A percentile compares a stretch with the other conserved stretches of the same genome.
phyloP scores from a whole-genome alignment of 1,140 invertebrate species.

The Dolichoris vasculosae region DNA sequence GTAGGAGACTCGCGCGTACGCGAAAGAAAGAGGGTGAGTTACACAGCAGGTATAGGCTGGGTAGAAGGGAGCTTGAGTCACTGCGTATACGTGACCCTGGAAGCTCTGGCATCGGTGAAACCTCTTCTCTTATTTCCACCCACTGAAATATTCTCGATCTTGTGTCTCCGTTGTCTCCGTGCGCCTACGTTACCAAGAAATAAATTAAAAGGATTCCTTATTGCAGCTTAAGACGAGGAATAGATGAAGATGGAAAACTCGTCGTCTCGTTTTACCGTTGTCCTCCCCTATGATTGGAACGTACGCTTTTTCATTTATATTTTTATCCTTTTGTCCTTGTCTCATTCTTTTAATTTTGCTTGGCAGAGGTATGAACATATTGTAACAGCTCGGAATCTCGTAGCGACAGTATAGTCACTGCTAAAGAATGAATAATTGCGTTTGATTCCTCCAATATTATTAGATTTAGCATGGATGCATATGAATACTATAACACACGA shows the following conservation, averaged over 20 bases:
- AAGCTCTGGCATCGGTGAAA: slow-evolving; percentile 54
- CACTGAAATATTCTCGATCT: not conserved
- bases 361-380: not conserved
- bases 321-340: slow-evolving; percentile 21
- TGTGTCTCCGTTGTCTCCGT: slow-evolving; percentile 40
- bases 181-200: slow-evolving; percentile 50
- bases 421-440: slow-evolving; percentile 26
- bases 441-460: slow-evolving; percentile 16
- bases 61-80: slow-evolving; percentile 63
- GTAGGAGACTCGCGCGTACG: slow-evolving; percentile 49
- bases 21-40: not conserved
- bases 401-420: not conserved
- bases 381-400: slow-evolving; percentile 29
- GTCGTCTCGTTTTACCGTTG: slow-evolving; percentile 5
- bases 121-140: slow-evolving; percentile 43
- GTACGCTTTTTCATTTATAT: slow-evolving; percentile 29
- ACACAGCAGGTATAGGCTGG: slow-evolving; percentile 4
- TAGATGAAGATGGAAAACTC: slow-evolving; percentile 45
- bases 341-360: slow-evolving; percentile 29
- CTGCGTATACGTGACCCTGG: slow-evolving; percentile 71
- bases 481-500: not conserved
- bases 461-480: not conserved
- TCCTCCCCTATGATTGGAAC: not conserved
- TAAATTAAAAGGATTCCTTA: slow-evolving; percentile 59
- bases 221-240: slow-evolving; percentile 36